Percentiles rank a stretch among this genome's conserved stretches.
Conservation (phyloP, 64 coral and sea anemone species). For the Montipora sp. region DNA sequence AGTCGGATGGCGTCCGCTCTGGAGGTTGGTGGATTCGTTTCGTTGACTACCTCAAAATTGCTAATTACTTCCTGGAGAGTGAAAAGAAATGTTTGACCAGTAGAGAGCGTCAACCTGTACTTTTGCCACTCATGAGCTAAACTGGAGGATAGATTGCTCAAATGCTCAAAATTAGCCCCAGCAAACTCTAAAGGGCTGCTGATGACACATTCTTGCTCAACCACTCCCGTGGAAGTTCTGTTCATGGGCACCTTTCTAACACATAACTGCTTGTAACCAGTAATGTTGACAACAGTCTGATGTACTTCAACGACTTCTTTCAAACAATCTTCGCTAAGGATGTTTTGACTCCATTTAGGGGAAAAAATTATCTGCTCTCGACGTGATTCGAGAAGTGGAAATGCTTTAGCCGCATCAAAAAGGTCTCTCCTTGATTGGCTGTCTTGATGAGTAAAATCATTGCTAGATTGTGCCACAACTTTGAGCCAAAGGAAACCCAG, state of each 20-base stretch:
- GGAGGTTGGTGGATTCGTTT: neutral
- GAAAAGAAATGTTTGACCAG: neutral
- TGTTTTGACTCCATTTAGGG: neutral
- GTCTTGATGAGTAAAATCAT: neutral
- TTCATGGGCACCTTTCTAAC: neutral
- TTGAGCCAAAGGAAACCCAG: slow-evolving; percentile 2
- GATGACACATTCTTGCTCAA: neutral
- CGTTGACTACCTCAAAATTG: neutral
- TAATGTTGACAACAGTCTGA: neutral
- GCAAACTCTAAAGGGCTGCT: slow-evolving; percentile 34
- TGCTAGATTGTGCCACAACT: neutral
- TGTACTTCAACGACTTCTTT: neutral
- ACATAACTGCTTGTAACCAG: neutral
- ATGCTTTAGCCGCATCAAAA: neutral
- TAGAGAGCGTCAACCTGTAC: neutral
- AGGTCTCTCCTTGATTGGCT: slow-evolving; percentile 14
- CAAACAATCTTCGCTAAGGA: slow-evolving; percentile 21
- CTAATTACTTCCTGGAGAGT: neutral
- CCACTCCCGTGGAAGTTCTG: no score
- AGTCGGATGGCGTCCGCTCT: neutral
- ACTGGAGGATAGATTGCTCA: slow-evolving; percentile 19
- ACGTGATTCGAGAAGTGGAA: slow-evolving; percentile 12
- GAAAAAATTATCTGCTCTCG: slow-evolving; percentile 15
- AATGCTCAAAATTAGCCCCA: slow-evolving; percentile 33
- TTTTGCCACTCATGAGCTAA: neutral